phyloP scores from a whole-genome alignment of 2,888 invertebrate species.

The Athalia cordata region DNA sequence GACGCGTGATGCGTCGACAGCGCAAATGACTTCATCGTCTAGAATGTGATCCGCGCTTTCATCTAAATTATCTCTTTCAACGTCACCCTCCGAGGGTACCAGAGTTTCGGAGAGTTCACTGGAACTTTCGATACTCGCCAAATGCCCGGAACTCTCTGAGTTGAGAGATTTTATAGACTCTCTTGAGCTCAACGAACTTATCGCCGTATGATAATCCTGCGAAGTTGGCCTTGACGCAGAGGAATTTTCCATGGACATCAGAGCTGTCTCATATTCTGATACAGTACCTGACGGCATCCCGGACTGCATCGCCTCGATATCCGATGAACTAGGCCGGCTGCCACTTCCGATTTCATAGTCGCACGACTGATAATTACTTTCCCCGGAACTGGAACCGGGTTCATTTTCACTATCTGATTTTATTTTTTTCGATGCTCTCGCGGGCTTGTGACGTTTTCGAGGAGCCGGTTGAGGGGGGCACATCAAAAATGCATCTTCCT shows the following conservation, averaged over 20 bases:
- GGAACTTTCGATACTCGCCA: slow-evolving; percentile 89
- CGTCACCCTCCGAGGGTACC: slow-evolving; percentile 89
- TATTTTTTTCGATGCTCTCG: slow-evolving; percentile 75
- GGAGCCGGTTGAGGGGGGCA: slow-evolving; percentile 67
- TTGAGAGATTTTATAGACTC: slow-evolving; percentile 94
- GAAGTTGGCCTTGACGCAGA: slow-evolving; percentile 84
- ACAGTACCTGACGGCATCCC: slow-evolving; percentile 82
- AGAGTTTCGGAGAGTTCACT: slow-evolving; percentile 95
- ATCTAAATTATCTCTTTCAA: slow-evolving; percentile 79
- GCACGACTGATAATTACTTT: slow-evolving; percentile 89
- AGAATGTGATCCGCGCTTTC: slow-evolving; percentile 74
- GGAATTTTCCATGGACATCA: slow-evolving; percentile 87
- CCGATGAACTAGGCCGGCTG: slow-evolving; percentile 90
- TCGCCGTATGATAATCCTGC: slow-evolving; percentile 90
- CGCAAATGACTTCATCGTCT: slow-evolving; percentile 68
- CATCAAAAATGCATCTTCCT: slow-evolving; percentile 57
- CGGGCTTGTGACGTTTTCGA: slow-evolving; percentile 69
- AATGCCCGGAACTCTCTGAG: slow-evolving; percentile 91
- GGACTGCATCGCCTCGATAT: slow-evolving; percentile 84
- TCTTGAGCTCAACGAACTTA: slow-evolving; percentile 90
- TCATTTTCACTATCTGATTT: slow-evolving; percentile 88
- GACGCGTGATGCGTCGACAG: slow-evolving; percentile 57
- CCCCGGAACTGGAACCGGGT: slow-evolving; percentile 90
- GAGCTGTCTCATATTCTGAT: slow-evolving; percentile 91
- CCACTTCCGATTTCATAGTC: slow-evolving; percentile 83